These are phyloP conservation scores for Entelurus aequoreus DNA, from an alignment of 2,113 vertebrate genomes.

Conservation along the genomic window DNA sequence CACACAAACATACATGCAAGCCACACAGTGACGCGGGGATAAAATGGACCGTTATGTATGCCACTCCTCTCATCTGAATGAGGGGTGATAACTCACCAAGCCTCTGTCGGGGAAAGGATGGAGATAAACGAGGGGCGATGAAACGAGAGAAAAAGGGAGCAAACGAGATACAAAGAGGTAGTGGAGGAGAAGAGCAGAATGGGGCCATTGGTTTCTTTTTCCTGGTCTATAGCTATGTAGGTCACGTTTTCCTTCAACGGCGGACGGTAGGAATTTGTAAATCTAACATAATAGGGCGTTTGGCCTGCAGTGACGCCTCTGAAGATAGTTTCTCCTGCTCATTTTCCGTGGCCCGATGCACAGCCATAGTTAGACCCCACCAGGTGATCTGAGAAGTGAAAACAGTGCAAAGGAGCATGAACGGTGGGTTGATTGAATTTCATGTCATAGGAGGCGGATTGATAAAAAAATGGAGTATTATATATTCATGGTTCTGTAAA, in stretches of 20 bases:
- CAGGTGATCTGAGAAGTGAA: slow-evolving; percentile 35
- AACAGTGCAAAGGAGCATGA: slow-evolving; percentile 15
- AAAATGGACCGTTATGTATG: slow-evolving; percentile 13
- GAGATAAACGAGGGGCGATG: slow-evolving; percentile 55
- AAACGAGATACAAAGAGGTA: slow-evolving; percentile 32
- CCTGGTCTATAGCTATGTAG: slow-evolving; percentile 85
- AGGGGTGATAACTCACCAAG: slow-evolving; percentile 67
- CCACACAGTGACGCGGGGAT: neutral
- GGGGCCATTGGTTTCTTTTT: slow-evolving; percentile 75
- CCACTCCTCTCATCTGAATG: slow-evolving; percentile 69
- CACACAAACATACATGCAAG: neutral
- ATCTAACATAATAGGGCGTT: slow-evolving; percentile 78
- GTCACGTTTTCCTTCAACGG: slow-evolving; percentile 76
- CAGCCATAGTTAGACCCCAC: slow-evolving; percentile 22
- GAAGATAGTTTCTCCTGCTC: slow-evolving; percentile 50
- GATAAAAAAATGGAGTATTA: slow-evolving; percentile 20
- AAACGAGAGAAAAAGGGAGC: slow-evolving; percentile 61
- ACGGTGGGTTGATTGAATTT: slow-evolving; percentile 22
- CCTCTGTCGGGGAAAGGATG: slow-evolving; percentile 57
- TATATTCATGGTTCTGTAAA: neutral
- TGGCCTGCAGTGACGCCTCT: slow-evolving; percentile 67
- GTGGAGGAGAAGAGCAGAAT: slow-evolving; percentile 64
- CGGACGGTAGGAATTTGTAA: slow-evolving; percentile 76
- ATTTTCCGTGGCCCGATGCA: slow-evolving; percentile 53
- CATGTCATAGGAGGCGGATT: slow-evolving; percentile 14